These are phyloP conservation scores for Vulpes ferrilata DNA, from an alignment of 2,113 vertebrate species.

Conservation along the genomic window DNA sequence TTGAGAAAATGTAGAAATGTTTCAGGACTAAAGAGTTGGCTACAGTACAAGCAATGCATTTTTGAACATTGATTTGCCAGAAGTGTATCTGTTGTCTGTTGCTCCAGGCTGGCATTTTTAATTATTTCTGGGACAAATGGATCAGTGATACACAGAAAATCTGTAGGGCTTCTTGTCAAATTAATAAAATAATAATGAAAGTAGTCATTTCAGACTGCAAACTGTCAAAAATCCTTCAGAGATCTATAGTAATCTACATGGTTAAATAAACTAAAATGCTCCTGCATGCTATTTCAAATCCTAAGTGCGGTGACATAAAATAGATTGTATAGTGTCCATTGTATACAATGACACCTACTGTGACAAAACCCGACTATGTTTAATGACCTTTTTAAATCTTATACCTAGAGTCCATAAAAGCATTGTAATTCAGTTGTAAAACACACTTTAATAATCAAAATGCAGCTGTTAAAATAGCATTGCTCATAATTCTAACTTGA, in stretches of 20 bases:
- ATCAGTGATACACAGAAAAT: constrained; percentile 88
- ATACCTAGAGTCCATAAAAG: constrained; percentile 94
- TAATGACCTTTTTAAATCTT: constrained; percentile 98
- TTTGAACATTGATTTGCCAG: constrained; percentile 89
- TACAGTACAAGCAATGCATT: constrained; percentile 86
- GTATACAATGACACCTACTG: constrained; percentile 92
- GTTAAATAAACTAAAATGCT: constrained; percentile 84
- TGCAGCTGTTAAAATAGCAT: constrained; percentile 93
- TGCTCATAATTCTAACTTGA: constrained; percentile 93
- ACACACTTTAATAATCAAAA: constrained; percentile 95
- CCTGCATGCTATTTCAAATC: constrained; percentile 82
- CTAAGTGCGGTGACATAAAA: constrained; percentile 87
- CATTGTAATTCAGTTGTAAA: constrained; percentile 93
- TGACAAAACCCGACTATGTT: constrained; percentile 92
- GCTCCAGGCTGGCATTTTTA: constrained; percentile 91
- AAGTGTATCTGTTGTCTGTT: constrained; percentile 90
- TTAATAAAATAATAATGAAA: constrained; percentile 93
- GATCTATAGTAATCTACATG: constrained; percentile 84
- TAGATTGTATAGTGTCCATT: constrained; percentile 92
- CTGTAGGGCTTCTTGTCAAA: constrained; percentile 90
- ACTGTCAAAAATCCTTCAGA: constrained; percentile 88
- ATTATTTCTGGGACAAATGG: constrained; percentile 91
- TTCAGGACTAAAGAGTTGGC: constrained; percentile 85
- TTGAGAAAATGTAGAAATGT: constrained; percentile 82
- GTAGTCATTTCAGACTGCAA: constrained; percentile 87